Evolutionary conservation across 2,113 vertebrate species (phyloP), one percentile per base, ranked within the genome.

Genomic region (Cephalopterus ornatus): DNA sequence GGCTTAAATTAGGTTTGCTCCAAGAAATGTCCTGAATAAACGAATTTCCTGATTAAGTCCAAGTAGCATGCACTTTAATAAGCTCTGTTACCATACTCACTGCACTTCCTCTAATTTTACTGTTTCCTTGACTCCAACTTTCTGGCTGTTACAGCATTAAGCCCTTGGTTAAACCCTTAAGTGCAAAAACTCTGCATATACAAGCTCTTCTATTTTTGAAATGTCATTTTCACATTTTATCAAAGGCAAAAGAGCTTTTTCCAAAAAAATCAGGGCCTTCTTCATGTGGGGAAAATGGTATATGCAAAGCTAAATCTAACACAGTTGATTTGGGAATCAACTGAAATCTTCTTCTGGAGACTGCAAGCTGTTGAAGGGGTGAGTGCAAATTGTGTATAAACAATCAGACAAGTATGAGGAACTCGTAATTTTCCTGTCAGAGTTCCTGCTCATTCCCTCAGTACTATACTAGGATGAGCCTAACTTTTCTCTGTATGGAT

Each of bases 1-100:
- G 52, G 63, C 46, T 92, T 96, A 93, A 96, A 97, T 96, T 93
- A 95, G 37, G 79, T 95, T 96, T 96, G 49, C 74, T 95, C 52
- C 28, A 5, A 96, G 90, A 97, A 44, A 83, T 84, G 63, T 72
- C 92, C 92, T 22, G 4, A 94, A 95, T 92, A 96, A 97, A 97
- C 0, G 11, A 68, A 93, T 96, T 92, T 93, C 61, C 32, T 89
- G 86, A 95, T 92, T 85, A 95, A 97, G 68, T 92, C 82, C 71
- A 94, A 92, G 88, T 74, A 71, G 59, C 73, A 83, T 80, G 59
- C 89, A 67, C 42, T 95, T 93, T 68, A 93, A 93, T 91, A 91
- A 65, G 74, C 47, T 55, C 22, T 71, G 52, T 56, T 92, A 74
- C 42, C 44, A 73, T 32, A 63, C 26, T 61, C 58, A 42, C n/a